Evolutionary conservation across 1,140 invertebrate species (phyloP).

Genomic region (Helicoverpa armigera): DNA sequence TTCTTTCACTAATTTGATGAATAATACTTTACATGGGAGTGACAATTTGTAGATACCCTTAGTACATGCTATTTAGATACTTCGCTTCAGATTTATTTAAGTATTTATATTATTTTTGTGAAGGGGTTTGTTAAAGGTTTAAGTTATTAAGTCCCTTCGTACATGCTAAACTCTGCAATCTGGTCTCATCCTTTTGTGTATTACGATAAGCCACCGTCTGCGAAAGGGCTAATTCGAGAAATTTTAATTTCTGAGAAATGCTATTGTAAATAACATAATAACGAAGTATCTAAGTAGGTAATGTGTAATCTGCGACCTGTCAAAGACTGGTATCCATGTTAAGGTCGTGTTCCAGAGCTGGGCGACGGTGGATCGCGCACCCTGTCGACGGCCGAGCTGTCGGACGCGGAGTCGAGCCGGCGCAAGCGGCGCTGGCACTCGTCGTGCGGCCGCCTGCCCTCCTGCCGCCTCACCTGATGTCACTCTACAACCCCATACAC

Average conservation of each 20-base stretch:
- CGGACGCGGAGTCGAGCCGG: conserved; percentile 76
- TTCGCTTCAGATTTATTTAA: background rate
- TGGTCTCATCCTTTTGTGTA: background rate
- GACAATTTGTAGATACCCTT: background rate
- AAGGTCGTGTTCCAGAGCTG: conserved; percentile 64
- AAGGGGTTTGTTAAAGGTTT: too few species aligned
- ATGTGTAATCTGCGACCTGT: conserved; percentile 1
- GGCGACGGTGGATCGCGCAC: conserved; percentile 76
- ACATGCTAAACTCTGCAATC: too few species aligned
- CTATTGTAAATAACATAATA: too few species aligned
- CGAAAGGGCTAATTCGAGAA: background rate
- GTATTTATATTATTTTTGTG: too few species aligned
- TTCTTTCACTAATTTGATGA: conserved; percentile 4
- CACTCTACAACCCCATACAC: too few species aligned
- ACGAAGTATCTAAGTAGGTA: background rate
- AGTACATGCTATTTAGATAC: conserved; percentile 8
- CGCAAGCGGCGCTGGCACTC: conserved; percentile 82
- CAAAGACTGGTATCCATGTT: background rate
- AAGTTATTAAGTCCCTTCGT: too few species aligned
- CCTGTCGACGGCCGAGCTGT: conserved; percentile 79
- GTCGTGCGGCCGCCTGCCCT: conserved; percentile 77
- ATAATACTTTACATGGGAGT: background rate
- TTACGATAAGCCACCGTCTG: background rate
- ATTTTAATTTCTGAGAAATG: too few species aligned
- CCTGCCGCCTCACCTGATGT: conserved; percentile 79